Evolutionary conservation across 1,140 invertebrate species (phyloP).

Genomic region (Anoplolepis gracilipes): DNA sequence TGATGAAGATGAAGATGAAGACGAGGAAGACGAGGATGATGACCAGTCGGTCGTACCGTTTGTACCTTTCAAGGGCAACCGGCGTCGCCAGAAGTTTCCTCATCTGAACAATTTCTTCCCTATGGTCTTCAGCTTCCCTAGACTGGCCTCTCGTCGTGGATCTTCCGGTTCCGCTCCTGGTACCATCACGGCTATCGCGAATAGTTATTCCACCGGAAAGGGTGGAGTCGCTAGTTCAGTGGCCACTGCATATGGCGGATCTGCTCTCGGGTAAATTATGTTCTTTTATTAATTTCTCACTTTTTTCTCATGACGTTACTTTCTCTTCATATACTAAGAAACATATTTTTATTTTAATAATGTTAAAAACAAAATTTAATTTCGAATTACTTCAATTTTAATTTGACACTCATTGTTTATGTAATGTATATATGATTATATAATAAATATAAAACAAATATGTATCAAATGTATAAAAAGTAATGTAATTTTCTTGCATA

Average conservation of each 20-base stretch:
- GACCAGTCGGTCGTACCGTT: slow-evolving; percentile 69
- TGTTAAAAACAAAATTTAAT: not conserved
- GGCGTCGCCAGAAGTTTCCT: slow-evolving; percentile 70
- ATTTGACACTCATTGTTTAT: too few relatives aligned
- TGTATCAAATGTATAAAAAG: slow-evolving; percentile 7
- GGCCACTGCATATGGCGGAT: slow-evolving; percentile 85
- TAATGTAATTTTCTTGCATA: not conserved
- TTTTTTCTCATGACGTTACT: not conserved
- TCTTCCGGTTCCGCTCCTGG: slow-evolving; percentile 76
- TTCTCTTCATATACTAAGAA: not conserved
- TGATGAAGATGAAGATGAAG: slow-evolving; percentile 73
- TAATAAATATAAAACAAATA: not conserved
- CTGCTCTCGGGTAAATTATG: slow-evolving; percentile 74
- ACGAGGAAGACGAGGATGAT: slow-evolving; percentile 78
- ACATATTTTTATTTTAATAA: not conserved
- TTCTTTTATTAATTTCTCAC: not conserved
- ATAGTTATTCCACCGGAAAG: slow-evolving; percentile 86
- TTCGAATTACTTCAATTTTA: too few relatives aligned
- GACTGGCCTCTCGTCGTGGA: slow-evolving; percentile 67
- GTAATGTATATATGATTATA: too few relatives aligned
- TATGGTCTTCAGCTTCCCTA: slow-evolving; percentile 83
- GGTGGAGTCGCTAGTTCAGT: slow-evolving; percentile 86
- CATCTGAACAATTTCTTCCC: slow-evolving; percentile 83
- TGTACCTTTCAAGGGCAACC: slow-evolving; percentile 75
- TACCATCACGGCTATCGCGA: slow-evolving; percentile 85